These are phyloP conservation scores for Halcyon leucocephala DNA, from an alignment of 2,797 vertebrate species.

Conservation along the genomic window DNA sequence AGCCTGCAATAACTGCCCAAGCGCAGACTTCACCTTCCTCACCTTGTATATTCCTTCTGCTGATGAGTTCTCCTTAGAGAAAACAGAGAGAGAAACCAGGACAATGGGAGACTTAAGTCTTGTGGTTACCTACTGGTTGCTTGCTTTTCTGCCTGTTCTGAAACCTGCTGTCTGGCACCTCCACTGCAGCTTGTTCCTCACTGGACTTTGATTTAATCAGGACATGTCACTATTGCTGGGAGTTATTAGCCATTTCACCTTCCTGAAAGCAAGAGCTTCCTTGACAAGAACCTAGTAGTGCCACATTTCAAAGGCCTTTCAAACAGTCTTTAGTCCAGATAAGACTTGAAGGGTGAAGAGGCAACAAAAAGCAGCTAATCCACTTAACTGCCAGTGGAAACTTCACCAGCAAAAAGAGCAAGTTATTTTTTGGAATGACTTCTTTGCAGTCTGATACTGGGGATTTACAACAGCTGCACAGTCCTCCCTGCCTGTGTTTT, in stretches of 20 bases:
- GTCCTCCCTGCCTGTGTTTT: constrained; percentile 4
- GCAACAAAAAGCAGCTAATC: constrained; percentile 49
- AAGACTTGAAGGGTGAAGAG: constrained; percentile 14
- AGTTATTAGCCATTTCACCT: neutral
- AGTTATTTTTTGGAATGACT: constrained; percentile 5
- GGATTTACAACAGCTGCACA: constrained; percentile 39
- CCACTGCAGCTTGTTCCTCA: neutral
- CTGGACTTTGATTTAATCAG: neutral
- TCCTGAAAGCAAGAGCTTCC: neutral
- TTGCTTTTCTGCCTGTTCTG: neutral
- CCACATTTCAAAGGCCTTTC: constrained; percentile 20
- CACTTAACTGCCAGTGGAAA: neutral
- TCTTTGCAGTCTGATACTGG: neutral
- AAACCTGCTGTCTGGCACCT: neutral
- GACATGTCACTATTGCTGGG: neutral
- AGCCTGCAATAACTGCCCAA: neutral
- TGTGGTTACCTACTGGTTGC: neutral
- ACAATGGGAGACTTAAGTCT: fast-evolving
- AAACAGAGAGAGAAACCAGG: neutral
- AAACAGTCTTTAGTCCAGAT: neutral
- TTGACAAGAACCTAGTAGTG: neutral
- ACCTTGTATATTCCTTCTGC: neutral
- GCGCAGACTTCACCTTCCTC: neutral
- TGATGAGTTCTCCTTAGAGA: neutral
- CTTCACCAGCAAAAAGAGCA: neutral